A percentile compares a stretch with the other conserved stretches of the same genome.
Evolutionary conservation across 2,888 invertebrate species (phyloP).

Genomic region (Trissonchulus sp.): DNA sequence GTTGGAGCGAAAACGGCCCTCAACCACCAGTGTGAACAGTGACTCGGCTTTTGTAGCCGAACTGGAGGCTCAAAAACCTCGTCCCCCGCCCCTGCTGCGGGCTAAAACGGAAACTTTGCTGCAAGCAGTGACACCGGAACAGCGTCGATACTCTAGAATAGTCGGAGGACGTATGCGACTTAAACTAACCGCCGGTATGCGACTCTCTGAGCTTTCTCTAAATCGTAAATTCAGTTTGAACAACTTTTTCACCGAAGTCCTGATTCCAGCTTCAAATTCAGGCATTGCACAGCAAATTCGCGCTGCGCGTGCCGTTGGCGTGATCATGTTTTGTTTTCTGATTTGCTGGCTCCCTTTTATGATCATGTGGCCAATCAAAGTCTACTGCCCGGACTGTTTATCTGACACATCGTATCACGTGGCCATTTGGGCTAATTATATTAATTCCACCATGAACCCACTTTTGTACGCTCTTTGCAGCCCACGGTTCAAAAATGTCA

Average conservation of each 20-base stretch:
- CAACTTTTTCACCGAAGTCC: not conserved
- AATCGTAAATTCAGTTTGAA: not conserved
- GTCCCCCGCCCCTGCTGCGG: slow-evolving; percentile 22
- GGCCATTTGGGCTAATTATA: slow-evolving; percentile 44
- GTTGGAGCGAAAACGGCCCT: not conserved
- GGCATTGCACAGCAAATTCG: slow-evolving; percentile 37
- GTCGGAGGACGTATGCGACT: not conserved
- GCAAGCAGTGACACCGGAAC: not conserved
- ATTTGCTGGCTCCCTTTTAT: slow-evolving; percentile 46
- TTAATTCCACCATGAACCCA: slow-evolving; percentile 45
- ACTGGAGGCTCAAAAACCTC: not conserved
- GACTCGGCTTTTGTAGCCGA: not conserved
- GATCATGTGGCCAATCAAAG: slow-evolving; percentile 44
- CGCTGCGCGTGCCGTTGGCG: slow-evolving; percentile 44
- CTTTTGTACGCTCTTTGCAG: slow-evolving; percentile 44
- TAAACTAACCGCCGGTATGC: too few relatives aligned
- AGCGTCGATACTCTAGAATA: not conserved
- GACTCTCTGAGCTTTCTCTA: not conserved
- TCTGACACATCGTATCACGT: slow-evolving; percentile 39
- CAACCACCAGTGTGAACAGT: not conserved
- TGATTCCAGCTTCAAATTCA: slow-evolving; percentile 9
- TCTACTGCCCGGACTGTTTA: slow-evolving; percentile 38
- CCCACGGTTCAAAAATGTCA: slow-evolving; percentile 31
- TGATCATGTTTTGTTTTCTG: slow-evolving; percentile 43
- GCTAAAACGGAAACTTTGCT: slow-evolving; percentile 17